Evolutionary conservation across 2,888 invertebrate genomes (phyloP), one percentile per base, ranked within the genome.

Genomic region (Nipponacmea schrenckii): DNA sequence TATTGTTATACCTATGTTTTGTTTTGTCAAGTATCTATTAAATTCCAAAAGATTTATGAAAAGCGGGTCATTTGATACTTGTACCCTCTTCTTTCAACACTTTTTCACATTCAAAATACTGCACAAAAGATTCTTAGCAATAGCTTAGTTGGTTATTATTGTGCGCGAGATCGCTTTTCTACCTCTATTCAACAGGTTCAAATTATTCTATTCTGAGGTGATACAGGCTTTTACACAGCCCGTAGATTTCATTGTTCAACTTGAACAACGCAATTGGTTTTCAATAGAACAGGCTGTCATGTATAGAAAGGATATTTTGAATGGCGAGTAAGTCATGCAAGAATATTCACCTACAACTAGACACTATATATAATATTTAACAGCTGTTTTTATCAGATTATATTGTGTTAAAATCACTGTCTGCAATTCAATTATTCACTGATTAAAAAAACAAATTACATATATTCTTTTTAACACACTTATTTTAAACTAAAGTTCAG

Each of bases 201-300:
- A 56, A 56, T 56, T 24, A 56, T 56, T 56, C 56, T 56, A 56
- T 56, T 56, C 20, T 56, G 20, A 56, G 56, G 56, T 56, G 56
- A 56, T 56, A 56, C 24, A 56, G 56, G 56, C 56, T 56, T 56
- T 56, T 56, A 56, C 56, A 56, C 56, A 56, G 56, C 24, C 56
- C 56, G 56, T 56, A 24, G 24, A 56, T 56, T 56, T 56, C 24
- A 56, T 56, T 56, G 24, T 56, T 24, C 20, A 56, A 20, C 56
- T 56, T 56, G 14, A 56, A 56, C 56, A 56, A 56, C 56, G 24
- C 56, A 56, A 56, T 56, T 56, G 56, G 56, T 20, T 56, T 24
- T 56, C 56, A 24, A 56, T 56, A 56, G 20, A 56, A 56, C 56
- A 56, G 24, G 20, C 56, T 56, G 56, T 56, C 56, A 56, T 24